Conservation (phyloP, 1,140 invertebrate genomes). For the Chrysopa pallens region DNA sequence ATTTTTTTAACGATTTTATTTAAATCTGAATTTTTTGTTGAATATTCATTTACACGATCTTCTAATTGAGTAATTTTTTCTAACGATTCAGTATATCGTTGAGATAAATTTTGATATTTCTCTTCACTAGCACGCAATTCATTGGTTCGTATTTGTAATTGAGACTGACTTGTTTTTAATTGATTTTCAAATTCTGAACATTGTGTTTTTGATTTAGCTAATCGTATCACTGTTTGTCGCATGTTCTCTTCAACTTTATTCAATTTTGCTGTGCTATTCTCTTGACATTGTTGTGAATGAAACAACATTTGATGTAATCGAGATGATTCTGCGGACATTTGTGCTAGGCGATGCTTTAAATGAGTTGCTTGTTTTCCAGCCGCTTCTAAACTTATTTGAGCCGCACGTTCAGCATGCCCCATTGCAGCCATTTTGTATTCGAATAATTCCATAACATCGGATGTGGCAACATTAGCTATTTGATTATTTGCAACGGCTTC, state of each 20-base stretch:
- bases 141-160: neutral
- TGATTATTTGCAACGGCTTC: constrained; percentile 14
- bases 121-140: neutral
- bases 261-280: constrained; percentile 15
- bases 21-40: neutral
- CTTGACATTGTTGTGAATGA: constrained; percentile 28
- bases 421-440: constrained; percentile 40
- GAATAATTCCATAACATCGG: constrained; percentile 51
- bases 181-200: neutral
- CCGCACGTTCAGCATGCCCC: constrained; percentile 27
- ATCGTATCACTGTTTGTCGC: constrained; percentile 7
- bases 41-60: neutral
- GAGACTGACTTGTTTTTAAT: neutral
- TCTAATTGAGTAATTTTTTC: neutral
- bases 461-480: constrained; percentile 33
- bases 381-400: constrained; percentile 30
- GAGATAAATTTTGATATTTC: neutral
- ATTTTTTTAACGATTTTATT: neutral
- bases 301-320: constrained; percentile 29
- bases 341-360: constrained; percentile 28
- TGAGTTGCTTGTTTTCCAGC: constrained; percentile 27
- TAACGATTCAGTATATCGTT: neutral
- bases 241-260: constrained; percentile 6
- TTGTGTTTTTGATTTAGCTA: neutral
- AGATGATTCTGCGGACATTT: constrained; percentile 25